These are phyloP conservation scores for Myotis davidii DNA, from an alignment of 2,113 vertebrate species.

Conservation along the genomic window DNA sequence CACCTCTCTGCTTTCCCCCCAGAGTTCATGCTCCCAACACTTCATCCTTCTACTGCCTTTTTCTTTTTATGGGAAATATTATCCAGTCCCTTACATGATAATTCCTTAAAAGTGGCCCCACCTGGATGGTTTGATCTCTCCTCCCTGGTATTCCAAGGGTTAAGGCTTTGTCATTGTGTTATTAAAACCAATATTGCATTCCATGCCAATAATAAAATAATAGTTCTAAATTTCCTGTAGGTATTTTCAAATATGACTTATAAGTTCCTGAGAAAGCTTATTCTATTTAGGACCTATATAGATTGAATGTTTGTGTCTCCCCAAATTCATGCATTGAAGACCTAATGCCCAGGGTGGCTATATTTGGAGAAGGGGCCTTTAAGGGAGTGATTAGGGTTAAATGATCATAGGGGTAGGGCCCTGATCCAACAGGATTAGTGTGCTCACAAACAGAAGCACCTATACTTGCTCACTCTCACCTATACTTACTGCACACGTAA, in stretches of 20 bases:
- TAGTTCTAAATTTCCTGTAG: neutral
- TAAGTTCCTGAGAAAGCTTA: neutral
- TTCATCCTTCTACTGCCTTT: neutral
- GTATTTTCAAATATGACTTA: neutral
- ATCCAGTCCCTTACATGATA: neutral
- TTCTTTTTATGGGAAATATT: neutral
- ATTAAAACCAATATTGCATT: neutral
- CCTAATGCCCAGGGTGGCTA: neutral
- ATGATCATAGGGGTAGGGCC: neutral
- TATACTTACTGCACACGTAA: neutral
- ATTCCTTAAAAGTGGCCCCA: neutral
- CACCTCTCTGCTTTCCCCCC: rapidly evolving
- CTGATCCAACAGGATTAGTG: neutral
- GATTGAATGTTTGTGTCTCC: neutral
- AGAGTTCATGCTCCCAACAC: neutral
- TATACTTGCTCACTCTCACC: neutral
- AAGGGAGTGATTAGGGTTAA: neutral
- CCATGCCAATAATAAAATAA: neutral
- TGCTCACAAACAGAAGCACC: neutral
- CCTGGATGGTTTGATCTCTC: neutral
- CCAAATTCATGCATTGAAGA: neutral
- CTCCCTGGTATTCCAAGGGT: neutral
- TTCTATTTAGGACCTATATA: neutral
- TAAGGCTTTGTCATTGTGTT: neutral
- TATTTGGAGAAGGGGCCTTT: neutral